Base-by-base conservation (phyloP, 2,888 invertebrate genomes). In the Sepioteuthis lessoniana region DNA sequence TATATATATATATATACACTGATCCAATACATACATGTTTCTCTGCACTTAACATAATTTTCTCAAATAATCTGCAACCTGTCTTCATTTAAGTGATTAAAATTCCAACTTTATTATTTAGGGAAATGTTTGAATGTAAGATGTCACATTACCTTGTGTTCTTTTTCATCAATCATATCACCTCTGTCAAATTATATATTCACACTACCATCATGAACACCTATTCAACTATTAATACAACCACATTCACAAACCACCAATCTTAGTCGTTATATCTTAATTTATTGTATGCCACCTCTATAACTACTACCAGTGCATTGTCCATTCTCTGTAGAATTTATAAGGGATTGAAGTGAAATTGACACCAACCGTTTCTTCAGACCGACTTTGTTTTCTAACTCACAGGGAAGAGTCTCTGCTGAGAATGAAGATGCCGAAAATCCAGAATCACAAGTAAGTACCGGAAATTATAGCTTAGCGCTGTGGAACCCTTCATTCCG, bases 401-500 rank as follows among this genome's bases (percentile, higher is more conserved):
- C 93, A 93, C 93, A 93, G 93, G 93, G 60, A 50, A 93, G 55
- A 93, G 60, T 60, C 93, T 60, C 50, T 93, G 93, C 50, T 50
- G 93, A 93, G 50, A 50, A 55, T 93, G 93, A 47, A 50, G 93
- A 93, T 38, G 93, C 50, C 38, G 93, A 93, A 93, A 93, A 60
- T 93, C 93, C 93, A 60, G 55, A 93, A 93, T 50, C 55, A n/a
- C 50, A 93, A 93, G 93, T 93, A 93, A 93, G 93, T 93, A 93
- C 60, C 50, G 93, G 93, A 93, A 93, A 93, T 93, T 60, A 93
- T 92, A 92, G 92, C 92, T 92, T 92, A 92, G 92, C 47, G 92
- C 92, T 92, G 92, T 92, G 92, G 46, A 92, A 37, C 92, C 92
- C 42, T 92, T 47, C 92, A 92, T 92, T 92, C 92, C 92, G 92